A percentile compares a stretch with the other conserved stretches of the same genome.
Evolutionary conservation across 2,797 vertebrate species (phyloP).

Genomic region (Smutsia temminckii): DNA sequence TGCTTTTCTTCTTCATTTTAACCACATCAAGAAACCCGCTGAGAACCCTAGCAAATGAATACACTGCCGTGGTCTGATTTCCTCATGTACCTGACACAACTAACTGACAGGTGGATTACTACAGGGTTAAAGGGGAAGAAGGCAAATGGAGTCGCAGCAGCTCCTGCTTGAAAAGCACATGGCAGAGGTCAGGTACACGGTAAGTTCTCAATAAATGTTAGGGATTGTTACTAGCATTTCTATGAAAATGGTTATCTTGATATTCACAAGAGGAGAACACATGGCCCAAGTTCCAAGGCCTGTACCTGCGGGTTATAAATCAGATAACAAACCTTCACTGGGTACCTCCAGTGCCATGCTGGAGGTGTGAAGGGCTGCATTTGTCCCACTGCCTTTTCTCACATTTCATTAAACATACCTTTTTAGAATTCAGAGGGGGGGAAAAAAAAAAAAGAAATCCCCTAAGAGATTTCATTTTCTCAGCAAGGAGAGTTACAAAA

Average conservation of each 20-base stretch:
- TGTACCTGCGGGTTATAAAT: neutral
- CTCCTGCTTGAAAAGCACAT: neutral
- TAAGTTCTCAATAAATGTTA: neutral
- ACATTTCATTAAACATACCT: neutral
- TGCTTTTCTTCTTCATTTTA: conserved; percentile 44
- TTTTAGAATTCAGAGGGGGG: neutral
- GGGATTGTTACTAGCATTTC: accelerated
- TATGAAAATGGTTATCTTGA: no score
- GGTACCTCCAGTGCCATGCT: neutral
- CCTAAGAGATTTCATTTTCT: conserved; percentile 72
- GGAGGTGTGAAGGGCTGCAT: neutral
- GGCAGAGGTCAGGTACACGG: neutral
- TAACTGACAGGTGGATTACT: neutral
- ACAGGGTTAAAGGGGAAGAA: neutral
- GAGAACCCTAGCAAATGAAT: neutral
- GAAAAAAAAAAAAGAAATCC: neutral
- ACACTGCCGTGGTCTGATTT: neutral
- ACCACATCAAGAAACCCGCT: conserved; percentile 47
- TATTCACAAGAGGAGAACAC: neutral
- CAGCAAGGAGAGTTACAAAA: conserved; percentile 68
- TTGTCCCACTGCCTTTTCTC: neutral
- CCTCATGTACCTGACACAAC: neutral
- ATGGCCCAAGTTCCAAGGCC: neutral
- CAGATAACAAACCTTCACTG: neutral
- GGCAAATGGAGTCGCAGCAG: neutral